Evolutionary conservation across 1,140 invertebrate genomes (phyloP), one percentile per base, ranked within the genome.

Genomic region (Lasioglossum baleicum): DNA sequence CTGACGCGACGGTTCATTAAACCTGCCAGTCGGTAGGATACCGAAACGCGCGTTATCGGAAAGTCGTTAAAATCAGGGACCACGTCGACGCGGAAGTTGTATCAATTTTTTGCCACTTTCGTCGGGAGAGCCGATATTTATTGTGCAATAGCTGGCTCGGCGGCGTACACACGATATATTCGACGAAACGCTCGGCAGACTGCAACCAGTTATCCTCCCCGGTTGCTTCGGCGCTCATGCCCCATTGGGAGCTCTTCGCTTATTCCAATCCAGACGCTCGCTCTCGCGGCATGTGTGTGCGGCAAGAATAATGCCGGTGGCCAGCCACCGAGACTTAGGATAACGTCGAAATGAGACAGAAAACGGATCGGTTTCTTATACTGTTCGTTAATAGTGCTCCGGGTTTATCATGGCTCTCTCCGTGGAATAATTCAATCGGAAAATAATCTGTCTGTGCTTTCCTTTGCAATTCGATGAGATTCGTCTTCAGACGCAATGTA

Each of bases 201-300:
- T 75, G 72, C 74, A 73, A 77, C 80, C 66, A 72, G 75, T 80
- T 82, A 85, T 85, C 63, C 70, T 77, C 56, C 73, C 64, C 58
- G 61, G 71, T 75, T 72, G 63, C 63, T 74, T 82, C 78, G 71
- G 40, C 65, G 40, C 71, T 77, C 65, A 51, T 70, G 44, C 63
- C 17, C 80, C 71, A 63, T 67, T 80, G 75, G 70, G 75, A 68
- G 58, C 58, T 75, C 42, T 75, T 80, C 63, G 75, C 61, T 82
- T 82, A 86, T 80, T 82, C 66, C 61, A 69, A 86, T 82, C 66
- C 68, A 85, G 53, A 82, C 83, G 40, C 61, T 66, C 60, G 42
- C 42, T 63, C 20, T 60, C 15, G 22, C 48, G 44, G 53, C 61
- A 53, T 69, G 63, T 75, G 63, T 75, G 48, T 53, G 42, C 13